These are phyloP conservation scores for Dusona sp. DNA, from an alignment of 2,888 invertebrate species.

Conservation along the genomic window DNA sequence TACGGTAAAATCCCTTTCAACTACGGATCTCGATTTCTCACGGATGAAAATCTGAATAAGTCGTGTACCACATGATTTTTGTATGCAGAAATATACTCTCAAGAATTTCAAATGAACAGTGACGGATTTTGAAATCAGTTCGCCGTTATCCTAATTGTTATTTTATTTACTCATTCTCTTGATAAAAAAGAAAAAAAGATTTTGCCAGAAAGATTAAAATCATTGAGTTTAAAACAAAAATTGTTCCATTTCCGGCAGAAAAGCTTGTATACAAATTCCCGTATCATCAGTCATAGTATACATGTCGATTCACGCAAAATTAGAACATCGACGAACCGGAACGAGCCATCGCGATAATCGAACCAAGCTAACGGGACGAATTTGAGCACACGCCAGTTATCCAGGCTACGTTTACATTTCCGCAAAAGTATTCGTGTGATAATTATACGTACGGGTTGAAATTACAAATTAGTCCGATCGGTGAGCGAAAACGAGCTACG, in stretches of 20 bases:
- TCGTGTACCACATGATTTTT: background rate
- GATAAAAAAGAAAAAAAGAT: background rate
- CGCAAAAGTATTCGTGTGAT: conserved; percentile 43
- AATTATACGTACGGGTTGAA: conserved; percentile 53
- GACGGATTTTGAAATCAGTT: background rate
- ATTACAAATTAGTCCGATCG: conserved; percentile 40
- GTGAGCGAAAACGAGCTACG: conserved; percentile 2
- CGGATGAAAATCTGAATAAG: conserved; percentile 17
- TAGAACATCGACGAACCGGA: conserved; percentile 26
- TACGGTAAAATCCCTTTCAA: conserved; percentile 23
- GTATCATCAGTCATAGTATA: conserved; percentile 17
- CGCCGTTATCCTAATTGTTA: background rate
- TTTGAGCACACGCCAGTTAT: conserved; percentile 48
- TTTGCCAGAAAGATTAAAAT: background rate
- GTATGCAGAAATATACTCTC: background rate
- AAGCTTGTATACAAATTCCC: background rate
- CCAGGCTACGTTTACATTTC: conserved; percentile 39
- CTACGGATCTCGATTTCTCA: conserved; percentile 6
- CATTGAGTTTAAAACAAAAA: background rate
- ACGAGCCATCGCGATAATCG: conserved; percentile 39
- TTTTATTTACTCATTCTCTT: background rate
- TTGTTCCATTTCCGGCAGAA: background rate
- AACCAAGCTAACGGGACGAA: conserved; percentile 27
- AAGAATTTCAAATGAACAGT: background rate
- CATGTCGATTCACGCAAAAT: conserved; percentile 11